These are phyloP conservation scores for Allygus modestus DNA, from an alignment of 2,888 invertebrate species.

Conservation along the genomic window DNA sequence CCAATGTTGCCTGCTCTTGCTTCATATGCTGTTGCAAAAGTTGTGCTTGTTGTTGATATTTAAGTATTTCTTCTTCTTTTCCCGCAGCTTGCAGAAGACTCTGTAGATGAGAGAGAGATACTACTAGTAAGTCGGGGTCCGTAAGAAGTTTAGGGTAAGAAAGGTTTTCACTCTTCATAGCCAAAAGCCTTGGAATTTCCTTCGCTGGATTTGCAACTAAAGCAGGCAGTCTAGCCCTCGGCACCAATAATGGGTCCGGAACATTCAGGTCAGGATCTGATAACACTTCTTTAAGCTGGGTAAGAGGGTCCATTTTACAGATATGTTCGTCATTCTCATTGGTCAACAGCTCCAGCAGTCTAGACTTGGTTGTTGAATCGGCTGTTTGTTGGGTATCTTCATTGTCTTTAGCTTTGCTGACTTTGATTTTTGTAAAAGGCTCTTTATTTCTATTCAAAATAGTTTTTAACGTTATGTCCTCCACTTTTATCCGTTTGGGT, in stretches of 20 bases:
- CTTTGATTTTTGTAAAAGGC: constrained; percentile 38
- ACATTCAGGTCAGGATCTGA: constrained; percentile 83
- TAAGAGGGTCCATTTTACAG: constrained; percentile 77
- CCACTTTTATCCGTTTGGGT: constrained; percentile 77
- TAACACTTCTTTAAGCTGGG: constrained; percentile 84
- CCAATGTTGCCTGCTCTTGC: constrained; percentile 73
- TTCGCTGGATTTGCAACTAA: constrained; percentile 84
- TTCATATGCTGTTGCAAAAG: constrained; percentile 70
- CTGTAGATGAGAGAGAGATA: constrained; percentile 85
- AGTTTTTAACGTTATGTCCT: constrained; percentile 76
- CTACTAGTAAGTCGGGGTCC: constrained; percentile 87
- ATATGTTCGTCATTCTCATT: constrained; percentile 77
- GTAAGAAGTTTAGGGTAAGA: constrained; percentile 84
- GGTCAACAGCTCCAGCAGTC: constrained; percentile 75
- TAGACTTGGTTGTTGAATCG: constrained; percentile 72
- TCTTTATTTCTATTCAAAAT: constrained; percentile 73
- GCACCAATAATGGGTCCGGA: constrained; percentile 89
- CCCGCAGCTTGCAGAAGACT: constrained; percentile 69
- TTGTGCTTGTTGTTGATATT: constrained; percentile 70
- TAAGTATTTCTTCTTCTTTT: constrained; percentile 69
- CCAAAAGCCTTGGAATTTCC: constrained; percentile 84
- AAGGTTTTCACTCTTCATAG: constrained; percentile 84
- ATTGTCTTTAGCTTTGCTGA: constrained; percentile 53
- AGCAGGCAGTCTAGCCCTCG: constrained; percentile 84
- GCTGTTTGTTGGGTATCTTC: constrained; percentile 51